These are phyloP conservation scores for Silvanus unidentatus DNA, from an alignment of 2,888 invertebrate species.

Conservation along the genomic window DNA sequence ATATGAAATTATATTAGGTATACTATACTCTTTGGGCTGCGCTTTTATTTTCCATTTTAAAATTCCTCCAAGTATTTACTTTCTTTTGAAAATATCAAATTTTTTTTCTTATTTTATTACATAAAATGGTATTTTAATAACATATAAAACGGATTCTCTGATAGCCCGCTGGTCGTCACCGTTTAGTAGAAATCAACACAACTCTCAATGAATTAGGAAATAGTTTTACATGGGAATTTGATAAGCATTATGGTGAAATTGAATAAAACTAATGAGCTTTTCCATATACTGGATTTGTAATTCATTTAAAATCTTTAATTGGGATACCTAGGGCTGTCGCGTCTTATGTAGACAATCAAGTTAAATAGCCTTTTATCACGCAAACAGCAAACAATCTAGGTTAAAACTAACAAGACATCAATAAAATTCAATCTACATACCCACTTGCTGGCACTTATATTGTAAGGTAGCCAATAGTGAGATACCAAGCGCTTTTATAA, in stretches of 20 bases:
- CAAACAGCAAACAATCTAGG: slow-evolving; percentile 4
- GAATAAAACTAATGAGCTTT: slow-evolving; percentile 18
- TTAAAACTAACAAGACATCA: no score
- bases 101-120: background rate
- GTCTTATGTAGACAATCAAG: slow-evolving; percentile 19
- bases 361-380: slow-evolving; percentile 21
- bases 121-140: no score
- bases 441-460: no score
- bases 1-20: background rate
- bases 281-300: slow-evolving; percentile 16
- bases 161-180: no score
- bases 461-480: no score
- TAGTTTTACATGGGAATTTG: no score
- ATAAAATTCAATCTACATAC: no score
- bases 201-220: no score
- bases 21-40: background rate
- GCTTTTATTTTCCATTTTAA: background rate
- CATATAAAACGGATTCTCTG: no score
- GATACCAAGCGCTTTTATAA: no score
- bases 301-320: slow-evolving; percentile 25
- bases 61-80: background rate
- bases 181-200: no score
- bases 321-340: slow-evolving; percentile 22
- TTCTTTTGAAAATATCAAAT: background rate
- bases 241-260: slow-evolving; percentile 11